These are phyloP conservation scores for Helarctos malayanus DNA, from an alignment of 2,797 vertebrate species.

Conservation along the genomic window DNA sequence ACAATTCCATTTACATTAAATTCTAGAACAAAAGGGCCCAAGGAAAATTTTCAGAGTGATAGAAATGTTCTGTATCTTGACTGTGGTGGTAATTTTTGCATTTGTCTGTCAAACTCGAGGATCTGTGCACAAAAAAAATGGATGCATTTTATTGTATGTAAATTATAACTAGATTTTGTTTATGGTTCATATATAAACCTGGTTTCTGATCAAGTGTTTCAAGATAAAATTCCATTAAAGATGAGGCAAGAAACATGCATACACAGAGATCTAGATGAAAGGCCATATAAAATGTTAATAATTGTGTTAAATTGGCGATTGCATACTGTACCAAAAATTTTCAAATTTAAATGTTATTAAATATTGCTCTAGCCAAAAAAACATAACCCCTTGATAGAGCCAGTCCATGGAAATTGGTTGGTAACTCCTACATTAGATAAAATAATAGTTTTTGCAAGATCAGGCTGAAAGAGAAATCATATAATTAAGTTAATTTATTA, in stretches of 20 bases:
- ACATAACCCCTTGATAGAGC: background rate
- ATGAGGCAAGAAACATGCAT: background rate
- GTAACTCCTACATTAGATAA: background rate
- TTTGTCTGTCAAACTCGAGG: background rate
- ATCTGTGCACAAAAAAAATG: background rate
- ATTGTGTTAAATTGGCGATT: background rate
- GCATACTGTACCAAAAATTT: background rate
- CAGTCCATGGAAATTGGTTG: background rate
- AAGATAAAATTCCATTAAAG: background rate
- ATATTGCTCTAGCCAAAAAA: background rate
- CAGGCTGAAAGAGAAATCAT: background rate
- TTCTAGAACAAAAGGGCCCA: background rate
- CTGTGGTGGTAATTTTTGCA: background rate
- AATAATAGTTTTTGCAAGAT: constrained; percentile 16
- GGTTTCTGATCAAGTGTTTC: background rate
- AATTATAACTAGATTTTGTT: background rate
- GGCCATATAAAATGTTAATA: background rate
- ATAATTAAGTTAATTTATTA: constrained; percentile 47
- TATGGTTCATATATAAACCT: background rate
- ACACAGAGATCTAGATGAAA: background rate
- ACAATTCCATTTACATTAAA: background rate
- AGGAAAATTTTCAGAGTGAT: background rate
- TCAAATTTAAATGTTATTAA: constrained; percentile 23
- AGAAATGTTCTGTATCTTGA: background rate
- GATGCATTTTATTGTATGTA: background rate